phyloP scores from a whole-genome alignment of 2,797 vertebrate species.

The Sorex maritimensis region DNA sequence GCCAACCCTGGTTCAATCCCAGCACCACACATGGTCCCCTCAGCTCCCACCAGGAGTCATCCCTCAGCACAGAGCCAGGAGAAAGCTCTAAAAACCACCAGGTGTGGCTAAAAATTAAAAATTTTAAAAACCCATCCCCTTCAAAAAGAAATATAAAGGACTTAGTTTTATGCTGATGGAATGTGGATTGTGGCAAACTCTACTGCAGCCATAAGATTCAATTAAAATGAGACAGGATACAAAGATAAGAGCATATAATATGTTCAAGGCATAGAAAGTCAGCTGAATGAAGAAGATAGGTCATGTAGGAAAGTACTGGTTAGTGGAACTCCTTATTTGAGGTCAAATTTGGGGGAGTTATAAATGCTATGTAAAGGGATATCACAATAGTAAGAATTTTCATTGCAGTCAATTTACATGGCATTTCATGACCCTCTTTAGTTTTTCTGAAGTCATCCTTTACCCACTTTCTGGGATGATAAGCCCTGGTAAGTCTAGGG shows the following conservation, averaged over 20 bases:
- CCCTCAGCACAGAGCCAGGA: too few species aligned
- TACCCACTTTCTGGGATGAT: neutral
- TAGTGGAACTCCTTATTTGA: neutral
- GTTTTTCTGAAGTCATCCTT: conserved; percentile 28
- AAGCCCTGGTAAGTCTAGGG: neutral
- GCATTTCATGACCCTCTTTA: neutral
- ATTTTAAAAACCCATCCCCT: too few species aligned
- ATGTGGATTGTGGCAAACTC: neutral
- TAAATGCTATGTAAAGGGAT: neutral
- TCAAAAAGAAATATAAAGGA: neutral
- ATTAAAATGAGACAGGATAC: neutral
- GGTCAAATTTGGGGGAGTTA: neutral
- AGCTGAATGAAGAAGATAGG: neutral
- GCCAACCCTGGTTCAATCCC: too few species aligned
- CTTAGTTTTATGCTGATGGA: neutral
- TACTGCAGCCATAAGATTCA: neutral
- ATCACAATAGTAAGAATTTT: neutral
- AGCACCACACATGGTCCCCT: too few species aligned
- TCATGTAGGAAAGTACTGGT: neutral
- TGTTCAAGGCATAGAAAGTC: neutral
- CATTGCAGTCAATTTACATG: neutral
- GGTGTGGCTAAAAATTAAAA: too few species aligned
- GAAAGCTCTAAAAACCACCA: too few species aligned
- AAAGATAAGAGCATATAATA: neutral
- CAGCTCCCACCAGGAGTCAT: too few species aligned